Conservation (phyloP, 23 tunicate species). For the Halocynthia roretzi region DNA sequence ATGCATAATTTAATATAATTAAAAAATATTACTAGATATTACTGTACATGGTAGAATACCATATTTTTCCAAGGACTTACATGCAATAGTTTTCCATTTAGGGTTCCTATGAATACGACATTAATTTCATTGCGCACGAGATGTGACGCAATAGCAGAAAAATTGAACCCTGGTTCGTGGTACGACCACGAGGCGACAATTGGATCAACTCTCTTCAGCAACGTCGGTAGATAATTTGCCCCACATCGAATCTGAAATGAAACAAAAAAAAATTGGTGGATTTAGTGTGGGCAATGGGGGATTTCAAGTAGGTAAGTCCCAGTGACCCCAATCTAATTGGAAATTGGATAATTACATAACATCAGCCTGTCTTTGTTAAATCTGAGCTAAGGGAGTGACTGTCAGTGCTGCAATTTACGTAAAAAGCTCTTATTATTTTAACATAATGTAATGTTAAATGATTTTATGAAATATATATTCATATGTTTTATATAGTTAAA, state of each 20-base stretch:
- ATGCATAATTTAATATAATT: no score
- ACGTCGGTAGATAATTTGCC: conserved; percentile 41
- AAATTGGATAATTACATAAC: no score
- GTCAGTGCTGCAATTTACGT: no score
- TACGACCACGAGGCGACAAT: conserved; percentile 11
- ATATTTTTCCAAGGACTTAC: no score
- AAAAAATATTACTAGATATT: background rate
- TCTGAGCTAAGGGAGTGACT: no score
- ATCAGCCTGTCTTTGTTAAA: no score
- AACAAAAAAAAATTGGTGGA: background rate
- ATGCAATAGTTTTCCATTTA: conserved; percentile 36
- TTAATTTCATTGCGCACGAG: background rate
- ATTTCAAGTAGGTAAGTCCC: background rate
- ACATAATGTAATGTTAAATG: no score
- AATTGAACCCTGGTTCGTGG: conserved; percentile 6
- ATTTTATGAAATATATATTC: no score
- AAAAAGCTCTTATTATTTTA: no score
- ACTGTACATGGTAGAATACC: no score
- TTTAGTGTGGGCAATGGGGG: background rate
- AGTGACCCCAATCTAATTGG: background rate
- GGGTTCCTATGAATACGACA: conserved; percentile 61
- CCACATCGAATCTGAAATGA: conserved; percentile 56
- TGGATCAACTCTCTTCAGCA: conserved; percentile 7
- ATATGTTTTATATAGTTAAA: no score
- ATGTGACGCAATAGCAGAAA: conserved; percentile 47